phyloP scores from a whole-genome alignment of 2,888 invertebrate genomes.

The Leptopterna dolabrata region DNA sequence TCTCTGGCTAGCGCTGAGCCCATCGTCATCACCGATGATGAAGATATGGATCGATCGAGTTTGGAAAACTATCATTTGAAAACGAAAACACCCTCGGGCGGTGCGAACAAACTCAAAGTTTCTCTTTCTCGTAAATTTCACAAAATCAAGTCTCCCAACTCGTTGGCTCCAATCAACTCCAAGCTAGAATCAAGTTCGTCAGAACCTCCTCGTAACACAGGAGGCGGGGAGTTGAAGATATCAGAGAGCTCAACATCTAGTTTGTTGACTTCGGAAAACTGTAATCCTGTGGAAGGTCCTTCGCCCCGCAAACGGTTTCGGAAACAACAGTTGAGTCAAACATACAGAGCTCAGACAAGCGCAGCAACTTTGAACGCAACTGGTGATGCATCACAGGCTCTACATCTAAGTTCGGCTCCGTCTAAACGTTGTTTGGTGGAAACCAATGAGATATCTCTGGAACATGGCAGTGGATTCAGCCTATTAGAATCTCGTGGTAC shows the following conservation, averaged over 20 bases:
- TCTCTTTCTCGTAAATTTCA: neutral
- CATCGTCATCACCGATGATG: conserved; percentile 24
- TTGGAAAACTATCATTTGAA: neutral
- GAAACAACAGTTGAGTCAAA: neutral
- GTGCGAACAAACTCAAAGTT: neutral
- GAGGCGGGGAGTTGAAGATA: too few species aligned
- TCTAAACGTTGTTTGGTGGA: too few species aligned
- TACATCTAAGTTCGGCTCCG: too few species aligned
- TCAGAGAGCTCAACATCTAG: neutral
- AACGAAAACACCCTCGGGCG: neutral
- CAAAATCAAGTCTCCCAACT: neutral
- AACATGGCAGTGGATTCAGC: too few species aligned
- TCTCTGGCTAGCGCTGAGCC: neutral
- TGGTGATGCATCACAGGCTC: too few species aligned
- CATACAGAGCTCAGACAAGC: too few species aligned
- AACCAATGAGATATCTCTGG: too few species aligned
- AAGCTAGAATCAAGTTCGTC: neutral
- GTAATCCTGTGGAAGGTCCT: neutral
- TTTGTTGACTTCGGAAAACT: neutral
- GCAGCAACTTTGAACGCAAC: too few species aligned
- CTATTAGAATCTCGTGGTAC: too few species aligned
- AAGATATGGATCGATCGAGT: neutral
- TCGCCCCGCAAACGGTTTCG: neutral
- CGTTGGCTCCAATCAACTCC: neutral
- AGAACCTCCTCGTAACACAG: neutral